Conservation (phyloP, 2,888 invertebrate species). For the Mayetiola destructor region DNA sequence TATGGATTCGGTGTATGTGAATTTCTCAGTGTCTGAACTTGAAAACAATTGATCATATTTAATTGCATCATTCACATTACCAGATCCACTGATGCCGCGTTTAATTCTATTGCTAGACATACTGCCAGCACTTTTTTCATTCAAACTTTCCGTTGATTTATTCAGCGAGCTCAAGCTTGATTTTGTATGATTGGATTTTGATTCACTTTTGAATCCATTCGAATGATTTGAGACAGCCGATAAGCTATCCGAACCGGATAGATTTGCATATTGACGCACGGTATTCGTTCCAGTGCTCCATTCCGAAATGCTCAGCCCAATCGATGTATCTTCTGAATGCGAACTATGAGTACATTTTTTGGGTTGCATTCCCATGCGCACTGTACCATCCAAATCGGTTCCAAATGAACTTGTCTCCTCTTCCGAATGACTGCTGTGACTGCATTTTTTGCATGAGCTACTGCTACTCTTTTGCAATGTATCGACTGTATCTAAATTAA, state of each 20-base stretch:
- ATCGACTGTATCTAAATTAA: slow-evolving; percentile 26
- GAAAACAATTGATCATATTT: slow-evolving; percentile 46
- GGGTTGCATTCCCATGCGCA: slow-evolving; percentile 61
- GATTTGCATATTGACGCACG: slow-evolving; percentile 62
- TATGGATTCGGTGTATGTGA: slow-evolving; percentile 40
- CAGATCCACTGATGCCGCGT: slow-evolving; percentile 31
- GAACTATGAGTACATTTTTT: slow-evolving; percentile 72
- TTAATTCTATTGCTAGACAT: slow-evolving; percentile 29
- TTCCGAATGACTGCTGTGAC: slow-evolving; percentile 59
- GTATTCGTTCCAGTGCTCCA: slow-evolving; percentile 81
- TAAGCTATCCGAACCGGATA: slow-evolving; percentile 52
- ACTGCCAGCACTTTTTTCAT: slow-evolving; percentile 31
- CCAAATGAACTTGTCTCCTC: slow-evolving; percentile 62
- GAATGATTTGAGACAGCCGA: slow-evolving; percentile 42
- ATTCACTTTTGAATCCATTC: slow-evolving; percentile 43
- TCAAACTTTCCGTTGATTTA: slow-evolving; percentile 40
- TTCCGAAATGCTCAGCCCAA: slow-evolving; percentile 71
- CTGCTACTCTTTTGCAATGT: slow-evolving; percentile 32
- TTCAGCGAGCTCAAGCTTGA: slow-evolving; percentile 43
- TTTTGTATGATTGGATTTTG: slow-evolving; percentile 45
- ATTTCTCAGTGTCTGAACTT: slow-evolving; percentile 43
- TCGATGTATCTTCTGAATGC: slow-evolving; percentile 75
- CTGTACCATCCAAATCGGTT: slow-evolving; percentile 67
- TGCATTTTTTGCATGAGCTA: slow-evolving; percentile 43
- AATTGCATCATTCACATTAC: slow-evolving; percentile 30